A percentile compares a stretch with the other conserved stretches of the same genome.
These are phyloP conservation scores for Masnerella sp. DNA, from an alignment of 2,888 invertebrate genomes.

Conservation along the genomic window DNA sequence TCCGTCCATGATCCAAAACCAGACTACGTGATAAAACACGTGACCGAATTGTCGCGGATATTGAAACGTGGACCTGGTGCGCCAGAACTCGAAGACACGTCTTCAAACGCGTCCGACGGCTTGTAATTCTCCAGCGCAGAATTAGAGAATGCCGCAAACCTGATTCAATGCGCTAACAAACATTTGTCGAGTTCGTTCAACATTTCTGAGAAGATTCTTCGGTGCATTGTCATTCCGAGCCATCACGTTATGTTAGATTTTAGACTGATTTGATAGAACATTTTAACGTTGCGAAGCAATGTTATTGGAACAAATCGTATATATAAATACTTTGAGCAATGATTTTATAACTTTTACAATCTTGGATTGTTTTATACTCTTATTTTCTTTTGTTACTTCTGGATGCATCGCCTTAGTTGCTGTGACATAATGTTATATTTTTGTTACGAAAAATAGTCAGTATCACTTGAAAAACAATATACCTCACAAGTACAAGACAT, in stretches of 20 bases:
- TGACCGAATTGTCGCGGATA: slow-evolving; percentile 82
- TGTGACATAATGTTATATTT: too few species aligned
- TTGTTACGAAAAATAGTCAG: slow-evolving; percentile 28
- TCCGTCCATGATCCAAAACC: slow-evolving; percentile 79
- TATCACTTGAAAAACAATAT: slow-evolving; percentile 33
- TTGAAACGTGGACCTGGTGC: slow-evolving; percentile 76
- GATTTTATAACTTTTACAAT: too few species aligned
- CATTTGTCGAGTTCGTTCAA: slow-evolving; percentile 29
- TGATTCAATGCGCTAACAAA: slow-evolving; percentile 26
- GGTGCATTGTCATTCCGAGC: slow-evolving; percentile 44
- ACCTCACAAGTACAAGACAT: slow-evolving; percentile 58
- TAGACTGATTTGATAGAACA: slow-evolving; percentile 27
- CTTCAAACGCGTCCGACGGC: slow-evolving; percentile 78
- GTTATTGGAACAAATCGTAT: slow-evolving; percentile 1
- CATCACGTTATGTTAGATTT: slow-evolving; percentile 38
- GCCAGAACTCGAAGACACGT: slow-evolving; percentile 78
- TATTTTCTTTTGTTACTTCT: too few species aligned
- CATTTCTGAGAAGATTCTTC: slow-evolving; percentile 28
- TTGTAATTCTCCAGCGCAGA: slow-evolving; percentile 65
- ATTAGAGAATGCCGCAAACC: slow-evolving; percentile 23
- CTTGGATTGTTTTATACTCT: too few species aligned
- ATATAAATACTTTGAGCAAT: too few species aligned
- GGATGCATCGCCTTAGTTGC: too few species aligned
- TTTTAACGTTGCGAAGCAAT: background rate
- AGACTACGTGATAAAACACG: slow-evolving; percentile 83